Percentiles rank a stretch among this genome's conserved stretches.
These are phyloP conservation scores for Manduca sexta DNA, from an alignment of 1,140 invertebrate species.

Conservation along the genomic window DNA sequence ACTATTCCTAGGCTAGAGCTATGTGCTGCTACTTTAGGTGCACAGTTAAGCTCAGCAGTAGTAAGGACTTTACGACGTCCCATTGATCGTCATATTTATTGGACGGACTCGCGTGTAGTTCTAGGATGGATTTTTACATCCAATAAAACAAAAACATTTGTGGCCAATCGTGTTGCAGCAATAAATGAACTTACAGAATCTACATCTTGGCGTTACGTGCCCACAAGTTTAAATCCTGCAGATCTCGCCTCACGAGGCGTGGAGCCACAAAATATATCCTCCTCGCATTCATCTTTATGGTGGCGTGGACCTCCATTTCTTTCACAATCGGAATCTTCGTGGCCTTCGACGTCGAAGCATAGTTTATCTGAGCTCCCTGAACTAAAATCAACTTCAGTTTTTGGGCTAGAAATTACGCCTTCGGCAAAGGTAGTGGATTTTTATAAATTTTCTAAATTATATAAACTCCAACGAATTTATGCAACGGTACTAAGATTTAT, in stretches of 20 bases:
- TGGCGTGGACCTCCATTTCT: constrained; percentile 16
- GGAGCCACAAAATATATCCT: background rate
- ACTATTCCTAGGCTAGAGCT: constrained; percentile 27
- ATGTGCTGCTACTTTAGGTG: constrained; percentile 15
- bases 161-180: constrained; percentile 6
- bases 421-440: background rate
- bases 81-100: constrained; percentile 7
- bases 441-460: background rate
- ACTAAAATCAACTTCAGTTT: background rate
- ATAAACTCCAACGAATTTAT: background rate
- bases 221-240: constrained; percentile 7
- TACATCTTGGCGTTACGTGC: constrained; percentile 7
- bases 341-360: background rate
- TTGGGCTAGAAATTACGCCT: background rate
- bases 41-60: constrained; percentile 10
- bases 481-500: background rate
- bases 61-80: background rate
- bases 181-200: constrained; percentile 8
- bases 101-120: constrained; percentile 23
- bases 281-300: constrained; percentile 2
- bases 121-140: constrained; percentile 13
- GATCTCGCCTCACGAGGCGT: constrained; percentile 6
- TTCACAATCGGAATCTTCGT: background rate
- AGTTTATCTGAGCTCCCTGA: background rate
- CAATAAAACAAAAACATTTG: constrained; percentile 9